phyloP scores from a whole-genome alignment of 2,113 vertebrate species.

The Perccottus glenii region DNA sequence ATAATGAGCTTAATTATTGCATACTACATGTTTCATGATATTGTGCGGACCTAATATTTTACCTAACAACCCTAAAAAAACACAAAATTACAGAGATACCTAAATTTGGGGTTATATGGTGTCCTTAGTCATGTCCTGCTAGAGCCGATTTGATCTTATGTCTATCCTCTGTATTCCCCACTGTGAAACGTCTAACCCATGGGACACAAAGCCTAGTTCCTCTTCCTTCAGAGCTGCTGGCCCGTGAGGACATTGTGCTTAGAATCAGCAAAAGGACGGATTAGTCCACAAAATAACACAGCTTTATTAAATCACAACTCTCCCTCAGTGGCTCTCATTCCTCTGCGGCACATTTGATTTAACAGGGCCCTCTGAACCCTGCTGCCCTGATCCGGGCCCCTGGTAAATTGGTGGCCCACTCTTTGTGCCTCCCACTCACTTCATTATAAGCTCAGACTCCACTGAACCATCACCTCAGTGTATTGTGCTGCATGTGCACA shows the following conservation, averaged over 20 bases:
- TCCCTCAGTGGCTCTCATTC: conserved; percentile 23
- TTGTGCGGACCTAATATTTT: too few species aligned
- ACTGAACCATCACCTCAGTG: conserved; percentile 45
- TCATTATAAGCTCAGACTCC: conserved; percentile 43
- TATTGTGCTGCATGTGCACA: conserved; percentile 29
- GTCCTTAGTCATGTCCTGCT: conserved; percentile 5
- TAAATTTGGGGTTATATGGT: not conserved
- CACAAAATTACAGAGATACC: too few species aligned
- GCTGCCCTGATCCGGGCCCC: conserved; percentile 53
- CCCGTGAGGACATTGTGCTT: conserved; percentile 46
- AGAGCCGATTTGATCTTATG: conserved; percentile 1
- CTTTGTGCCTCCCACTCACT: conserved; percentile 36
- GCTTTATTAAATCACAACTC: conserved; percentile 61
- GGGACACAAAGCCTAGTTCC: conserved; percentile 23
- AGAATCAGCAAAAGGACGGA: conserved; percentile 34
- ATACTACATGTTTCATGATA: too few species aligned
- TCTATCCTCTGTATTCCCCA: not conserved
- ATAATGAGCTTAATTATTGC: too few species aligned
- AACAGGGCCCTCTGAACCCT: conserved; percentile 46
- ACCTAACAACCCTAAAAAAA: too few species aligned
- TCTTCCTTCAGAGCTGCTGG: conserved; percentile 46
- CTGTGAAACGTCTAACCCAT: conserved; percentile 24
- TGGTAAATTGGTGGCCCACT: conserved; percentile 39
- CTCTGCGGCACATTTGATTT: conserved; percentile 51
- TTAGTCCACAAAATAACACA: conserved; percentile 64